Percentiles rank a stretch among this genome's conserved stretches.
phyloP scores from a whole-genome alignment of 2,113 vertebrate species.

The Psittacus erithacus region DNA sequence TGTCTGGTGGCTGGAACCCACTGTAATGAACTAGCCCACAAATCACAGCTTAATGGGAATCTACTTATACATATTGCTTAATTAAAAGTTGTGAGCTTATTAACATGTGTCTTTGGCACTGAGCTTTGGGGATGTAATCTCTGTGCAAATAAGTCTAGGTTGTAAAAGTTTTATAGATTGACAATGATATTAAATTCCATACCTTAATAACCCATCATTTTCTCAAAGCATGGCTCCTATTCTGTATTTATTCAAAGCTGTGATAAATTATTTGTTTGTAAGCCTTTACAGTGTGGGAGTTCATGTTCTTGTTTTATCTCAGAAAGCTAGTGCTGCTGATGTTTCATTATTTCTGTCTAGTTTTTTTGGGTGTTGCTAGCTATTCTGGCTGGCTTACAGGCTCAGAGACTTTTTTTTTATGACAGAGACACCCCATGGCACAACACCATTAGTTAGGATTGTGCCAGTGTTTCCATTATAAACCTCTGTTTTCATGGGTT shows the following conservation, averaged over 20 bases:
- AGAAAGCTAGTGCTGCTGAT: neutral
- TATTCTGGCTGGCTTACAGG: constrained; percentile 15
- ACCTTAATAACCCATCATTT: constrained; percentile 93
- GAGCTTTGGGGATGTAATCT: constrained; percentile 87
- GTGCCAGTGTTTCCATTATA: constrained; percentile 72
- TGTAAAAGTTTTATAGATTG: constrained; percentile 99
- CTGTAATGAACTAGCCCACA: constrained; percentile 97
- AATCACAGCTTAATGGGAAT: constrained; percentile 98
- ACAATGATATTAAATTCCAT: constrained; percentile 90
- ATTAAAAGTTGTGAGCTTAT: constrained; percentile 99
- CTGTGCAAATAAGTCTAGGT: constrained; percentile 84
- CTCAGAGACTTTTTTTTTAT: constrained; percentile 19
- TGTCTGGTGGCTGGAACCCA: constrained; percentile 91
- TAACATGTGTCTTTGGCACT: constrained; percentile 98
- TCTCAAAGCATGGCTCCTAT: constrained; percentile 82
- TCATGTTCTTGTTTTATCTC: neutral
- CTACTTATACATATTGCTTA: constrained; percentile 99
- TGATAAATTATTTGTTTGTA: constrained; percentile 27
- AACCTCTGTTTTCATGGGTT: constrained; percentile 68
- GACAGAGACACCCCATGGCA: constrained; percentile 35
- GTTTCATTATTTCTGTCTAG: neutral
- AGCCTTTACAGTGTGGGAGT: neutral
- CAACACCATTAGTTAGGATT: constrained; percentile 26
- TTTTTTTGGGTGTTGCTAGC: constrained; percentile 18
- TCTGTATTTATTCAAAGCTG: constrained; percentile 62